Evolutionary conservation across 30 jellyfish, hydroid and myxozoan genomes (phyloP), one percentile per base, ranked within the genome.

Genomic region (Cassiopea andromeda): DNA sequence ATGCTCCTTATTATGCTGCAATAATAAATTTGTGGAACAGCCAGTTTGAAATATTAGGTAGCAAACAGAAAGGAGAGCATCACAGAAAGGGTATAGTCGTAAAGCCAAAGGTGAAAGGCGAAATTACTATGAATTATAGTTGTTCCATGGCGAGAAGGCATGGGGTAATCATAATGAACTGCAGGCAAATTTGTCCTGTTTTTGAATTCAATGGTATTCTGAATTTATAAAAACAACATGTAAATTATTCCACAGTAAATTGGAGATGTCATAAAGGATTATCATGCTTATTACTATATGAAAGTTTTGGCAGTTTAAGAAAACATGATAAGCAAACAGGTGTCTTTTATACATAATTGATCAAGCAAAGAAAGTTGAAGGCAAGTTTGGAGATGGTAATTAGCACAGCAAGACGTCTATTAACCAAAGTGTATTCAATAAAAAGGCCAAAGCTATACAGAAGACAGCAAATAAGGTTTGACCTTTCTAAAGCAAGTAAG

Each of bases 71-170:
- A 50, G 64, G 9, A 50, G 9, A 9, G 64, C 64, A 5, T 9
- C 5, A 9, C 8, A 50, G 64, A 50, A 9, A 50, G 64, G 9
- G 8, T 14, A 61, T 4, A 61, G 43, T 6, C 7, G 19, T 3
- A 61, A 61, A 69, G 88, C 61, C 88, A 59, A 80, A 7, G 79
- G 59, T 54, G 67, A 60, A 78, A 78, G 87, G 77, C 12, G 12
- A 57, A 57, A n/a, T n/a, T n/a, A n/a, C n/a, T n/a, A n/a, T n/a
- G n/a, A n/a, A n/a, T n/a, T n/a, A n/a, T n/a, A n/a, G n/a, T n/a
- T n/a, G n/a, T n/a, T n/a, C n/a, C n/a, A n/a, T n/a, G n/a, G n/a
- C n/a, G n/a, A n/a, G n/a, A n/a, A n/a, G n/a, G n/a, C n/a, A n/a
- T n/a, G n/a, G n/a, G n/a, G n/a, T n/a, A n/a, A n/a, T n/a, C n/a